Percentiles rank a stretch among this genome's conserved stretches.
Conservation (phyloP, 2,888 invertebrate species). For the Hartigia nigra region DNA sequence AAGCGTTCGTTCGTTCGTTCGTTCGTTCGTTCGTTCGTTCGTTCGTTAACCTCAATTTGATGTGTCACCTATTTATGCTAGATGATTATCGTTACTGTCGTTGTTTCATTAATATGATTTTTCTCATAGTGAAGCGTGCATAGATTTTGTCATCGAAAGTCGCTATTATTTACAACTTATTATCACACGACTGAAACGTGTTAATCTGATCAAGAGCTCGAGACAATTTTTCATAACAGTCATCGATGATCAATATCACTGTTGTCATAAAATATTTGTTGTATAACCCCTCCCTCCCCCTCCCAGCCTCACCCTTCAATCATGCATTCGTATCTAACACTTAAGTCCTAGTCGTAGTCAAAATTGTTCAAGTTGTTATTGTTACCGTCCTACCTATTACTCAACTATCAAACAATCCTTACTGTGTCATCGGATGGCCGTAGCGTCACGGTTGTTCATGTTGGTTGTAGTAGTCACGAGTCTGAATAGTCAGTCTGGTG, state of each 20-base stretch:
- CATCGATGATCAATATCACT: background rate
- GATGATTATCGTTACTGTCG: conserved; percentile 33
- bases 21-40: conserved; percentile 60
- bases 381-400: background rate
- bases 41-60: conserved; percentile 64
- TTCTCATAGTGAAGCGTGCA: background rate
- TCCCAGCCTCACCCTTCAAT: too few relatives aligned
- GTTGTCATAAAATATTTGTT: background rate
- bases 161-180: background rate
- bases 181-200: background rate
- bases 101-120: background rate
- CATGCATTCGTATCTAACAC: too few relatives aligned
- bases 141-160: background rate
- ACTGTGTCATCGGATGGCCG: background rate
- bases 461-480: background rate
- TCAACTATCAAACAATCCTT: background rate
- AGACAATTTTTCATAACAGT: background rate
- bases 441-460: background rate
- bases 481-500: too few relatives aligned
- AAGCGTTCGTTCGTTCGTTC: conserved; percentile 59
- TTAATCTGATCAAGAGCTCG: background rate
- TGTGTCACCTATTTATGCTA: conserved; percentile 59
- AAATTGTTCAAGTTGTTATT: background rate
- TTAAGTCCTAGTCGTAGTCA: background rate
- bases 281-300: background rate